phyloP scores from a whole-genome alignment of 2,797 vertebrate species.

The Columba guinea region DNA sequence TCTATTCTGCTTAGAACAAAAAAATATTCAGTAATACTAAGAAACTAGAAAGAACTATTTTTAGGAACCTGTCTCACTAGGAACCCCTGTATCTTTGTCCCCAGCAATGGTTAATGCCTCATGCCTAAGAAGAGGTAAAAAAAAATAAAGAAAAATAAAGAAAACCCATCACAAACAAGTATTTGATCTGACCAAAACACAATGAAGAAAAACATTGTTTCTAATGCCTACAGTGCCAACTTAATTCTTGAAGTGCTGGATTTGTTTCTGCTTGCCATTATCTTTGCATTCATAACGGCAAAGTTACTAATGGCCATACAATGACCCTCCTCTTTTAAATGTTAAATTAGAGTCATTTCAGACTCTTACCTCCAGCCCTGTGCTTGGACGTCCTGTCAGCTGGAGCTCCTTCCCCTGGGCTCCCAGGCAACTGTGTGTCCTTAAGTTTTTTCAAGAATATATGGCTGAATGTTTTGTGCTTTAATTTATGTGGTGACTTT shows the following conservation, averaged over 20 bases:
- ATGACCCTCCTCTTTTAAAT: neutral
- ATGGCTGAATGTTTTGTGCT: neutral
- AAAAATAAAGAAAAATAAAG: neutral
- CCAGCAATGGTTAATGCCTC: neutral
- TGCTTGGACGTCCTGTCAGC: neutral
- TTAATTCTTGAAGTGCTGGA: neutral
- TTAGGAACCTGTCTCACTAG: neutral
- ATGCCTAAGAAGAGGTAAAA: neutral
- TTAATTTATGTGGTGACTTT: conserved; percentile 24
- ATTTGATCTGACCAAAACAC: neutral
- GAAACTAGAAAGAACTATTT: neutral
- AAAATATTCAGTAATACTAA: neutral
- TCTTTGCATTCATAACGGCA: neutral
- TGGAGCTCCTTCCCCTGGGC: neutral
- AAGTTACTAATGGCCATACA: neutral
- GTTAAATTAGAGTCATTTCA: neutral
- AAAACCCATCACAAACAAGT: neutral
- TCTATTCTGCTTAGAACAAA: neutral
- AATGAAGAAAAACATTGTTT: neutral
- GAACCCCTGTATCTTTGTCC: neutral
- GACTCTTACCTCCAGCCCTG: neutral
- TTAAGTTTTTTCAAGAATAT: neutral
- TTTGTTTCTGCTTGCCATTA: neutral
- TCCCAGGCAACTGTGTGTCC: neutral
- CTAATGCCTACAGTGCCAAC: neutral